A percentile compares a stretch with the other conserved stretches of the same genome.
Evolutionary conservation across 2,888 invertebrate species (phyloP).

Genomic region (Tortricodes alternella): DNA sequence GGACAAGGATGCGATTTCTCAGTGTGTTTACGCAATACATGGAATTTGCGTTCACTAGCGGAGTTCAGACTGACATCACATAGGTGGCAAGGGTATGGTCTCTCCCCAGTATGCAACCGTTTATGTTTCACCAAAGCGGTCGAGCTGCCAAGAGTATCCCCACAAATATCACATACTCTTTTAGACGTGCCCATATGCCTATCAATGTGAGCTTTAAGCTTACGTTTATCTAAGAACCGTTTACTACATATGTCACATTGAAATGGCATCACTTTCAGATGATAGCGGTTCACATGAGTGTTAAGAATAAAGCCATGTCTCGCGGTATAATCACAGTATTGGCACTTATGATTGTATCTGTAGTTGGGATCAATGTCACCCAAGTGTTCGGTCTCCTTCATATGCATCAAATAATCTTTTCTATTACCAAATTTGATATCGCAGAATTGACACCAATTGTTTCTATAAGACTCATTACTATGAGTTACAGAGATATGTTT

Average conservation of each 20-base stretch:
- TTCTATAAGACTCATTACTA: constrained; percentile 14
- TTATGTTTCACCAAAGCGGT: constrained; percentile 27
- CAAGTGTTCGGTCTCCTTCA: constrained; percentile 10
- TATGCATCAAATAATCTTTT: constrained; percentile 11
- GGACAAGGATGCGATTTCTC: constrained; percentile 30
- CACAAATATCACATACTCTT: constrained; percentile 19
- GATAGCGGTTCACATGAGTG: constrained; percentile 33
- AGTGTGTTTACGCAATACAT: constrained; percentile 26
- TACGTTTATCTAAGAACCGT: constrained; percentile 21
- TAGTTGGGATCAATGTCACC: constrained; percentile 15
- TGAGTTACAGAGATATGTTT: constrained; percentile 15
- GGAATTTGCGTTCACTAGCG: constrained; percentile 26
- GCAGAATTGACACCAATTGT: constrained; percentile 24
- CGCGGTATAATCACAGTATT: constrained; percentile 33
- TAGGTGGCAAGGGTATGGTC: constrained; percentile 27
- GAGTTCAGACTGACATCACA: constrained; percentile 26
- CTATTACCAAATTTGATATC: constrained; percentile 11
- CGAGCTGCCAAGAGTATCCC: constrained; percentile 18
- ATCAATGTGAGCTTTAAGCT: constrained; percentile 28
- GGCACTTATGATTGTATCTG: constrained; percentile 20
- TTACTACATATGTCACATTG: constrained; percentile 31
- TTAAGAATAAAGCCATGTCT: constrained; percentile 28
- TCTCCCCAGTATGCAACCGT: constrained; percentile 28
- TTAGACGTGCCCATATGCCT: constrained; percentile 21
- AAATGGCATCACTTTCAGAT: constrained; percentile 29